Evolutionary conservation across 2,797 vertebrate genomes (phyloP).

Genomic region (Brachyrhaphis roseni): DNA sequence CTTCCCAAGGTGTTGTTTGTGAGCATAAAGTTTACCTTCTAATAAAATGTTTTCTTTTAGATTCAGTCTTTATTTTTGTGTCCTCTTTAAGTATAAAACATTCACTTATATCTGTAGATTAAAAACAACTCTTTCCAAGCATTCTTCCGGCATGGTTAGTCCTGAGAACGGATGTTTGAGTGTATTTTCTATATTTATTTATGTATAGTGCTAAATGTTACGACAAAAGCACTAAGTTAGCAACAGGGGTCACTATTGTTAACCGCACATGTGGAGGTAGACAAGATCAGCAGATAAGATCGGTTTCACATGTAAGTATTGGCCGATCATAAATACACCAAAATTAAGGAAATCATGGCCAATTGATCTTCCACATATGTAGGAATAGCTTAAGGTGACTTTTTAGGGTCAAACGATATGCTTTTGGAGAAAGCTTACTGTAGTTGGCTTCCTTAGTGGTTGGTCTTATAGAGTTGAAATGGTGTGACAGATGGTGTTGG

Average conservation of each 20-base stretch:
- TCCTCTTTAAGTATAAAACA: background rate
- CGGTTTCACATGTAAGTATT: background rate
- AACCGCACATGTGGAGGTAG: too few species aligned
- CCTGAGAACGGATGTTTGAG: background rate
- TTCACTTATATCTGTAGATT: background rate
- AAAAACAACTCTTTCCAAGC: background rate
- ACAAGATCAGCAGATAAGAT: background rate
- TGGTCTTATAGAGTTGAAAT: background rate
- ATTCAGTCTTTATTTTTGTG: background rate
- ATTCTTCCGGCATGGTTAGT: background rate
- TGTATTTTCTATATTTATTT: background rate
- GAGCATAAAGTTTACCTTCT: background rate
- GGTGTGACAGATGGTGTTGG: background rate
- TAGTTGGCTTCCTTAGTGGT: background rate
- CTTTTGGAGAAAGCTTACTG: background rate
- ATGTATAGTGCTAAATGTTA: background rate
- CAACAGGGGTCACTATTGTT: background rate
- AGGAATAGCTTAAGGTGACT: background rate
- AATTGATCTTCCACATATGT: background rate
- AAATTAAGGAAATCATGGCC: too few species aligned
- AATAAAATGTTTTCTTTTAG: background rate
- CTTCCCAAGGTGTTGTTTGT: background rate
- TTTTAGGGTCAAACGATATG: background rate
- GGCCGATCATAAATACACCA: background rate
- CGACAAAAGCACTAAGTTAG: background rate